Evolutionary conservation across 2,888 invertebrate species (phyloP).

Genomic region (Metacarcinus magister): DNA sequence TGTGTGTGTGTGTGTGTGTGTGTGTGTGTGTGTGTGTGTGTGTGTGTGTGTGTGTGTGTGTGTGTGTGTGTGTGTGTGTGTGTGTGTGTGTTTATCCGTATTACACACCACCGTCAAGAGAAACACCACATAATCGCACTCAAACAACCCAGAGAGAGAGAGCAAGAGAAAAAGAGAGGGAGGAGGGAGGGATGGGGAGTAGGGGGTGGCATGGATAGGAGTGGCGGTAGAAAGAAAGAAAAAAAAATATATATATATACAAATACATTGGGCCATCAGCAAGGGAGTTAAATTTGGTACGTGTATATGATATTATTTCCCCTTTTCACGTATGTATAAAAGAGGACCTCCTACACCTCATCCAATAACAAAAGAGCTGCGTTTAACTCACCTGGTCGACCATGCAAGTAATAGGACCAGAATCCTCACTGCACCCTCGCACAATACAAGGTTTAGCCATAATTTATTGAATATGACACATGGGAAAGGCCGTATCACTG

Average conservation of each 20-base stretch:
- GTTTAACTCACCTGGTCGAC: slow-evolving; percentile 49
- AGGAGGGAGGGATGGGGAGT: background rate
- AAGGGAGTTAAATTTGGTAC: background rate
- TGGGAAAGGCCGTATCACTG: slow-evolving; percentile 66
- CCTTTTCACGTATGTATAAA: slow-evolving; percentile 42
- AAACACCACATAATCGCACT: slow-evolving; percentile 20
- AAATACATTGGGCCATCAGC: slow-evolving; percentile 37
- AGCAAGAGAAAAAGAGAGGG: background rate
- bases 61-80: slow-evolving; percentile 4
- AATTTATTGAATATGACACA: slow-evolving; percentile 73
- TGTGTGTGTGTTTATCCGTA: background rate
- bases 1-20: slow-evolving; percentile 57
- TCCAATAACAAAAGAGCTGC: slow-evolving; percentile 64
- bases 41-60: slow-evolving; percentile 28
- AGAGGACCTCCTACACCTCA: slow-evolving; percentile 60
- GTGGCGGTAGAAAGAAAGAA: background rate
- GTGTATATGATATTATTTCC: slow-evolving; percentile 22
- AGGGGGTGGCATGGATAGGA: background rate
- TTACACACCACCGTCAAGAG: background rate
- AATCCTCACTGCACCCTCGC: slow-evolving; percentile 46
- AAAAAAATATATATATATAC: background rate
- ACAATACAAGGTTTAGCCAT: slow-evolving; percentile 59
- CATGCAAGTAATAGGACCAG: slow-evolving; percentile 59
- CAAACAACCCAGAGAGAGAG: background rate
- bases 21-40: slow-evolving; percentile 45